These are phyloP conservation scores for Plectropomus leopardus DNA, from an alignment of 2,113 vertebrate genomes.

Conservation along the genomic window DNA sequence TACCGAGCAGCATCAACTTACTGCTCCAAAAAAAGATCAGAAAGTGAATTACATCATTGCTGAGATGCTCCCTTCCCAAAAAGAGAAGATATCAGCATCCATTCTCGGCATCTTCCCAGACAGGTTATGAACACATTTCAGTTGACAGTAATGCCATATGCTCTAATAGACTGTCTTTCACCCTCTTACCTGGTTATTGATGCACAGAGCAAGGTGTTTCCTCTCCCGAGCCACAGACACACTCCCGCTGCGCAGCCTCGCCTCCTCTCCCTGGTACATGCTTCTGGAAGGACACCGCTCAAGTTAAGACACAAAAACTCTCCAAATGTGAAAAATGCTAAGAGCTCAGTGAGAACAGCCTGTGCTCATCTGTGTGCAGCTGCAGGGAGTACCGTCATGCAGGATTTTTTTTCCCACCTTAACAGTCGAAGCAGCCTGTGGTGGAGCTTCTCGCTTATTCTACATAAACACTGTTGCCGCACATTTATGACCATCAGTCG, in stretches of 20 bases:
- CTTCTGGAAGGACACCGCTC: conserved; percentile 76
- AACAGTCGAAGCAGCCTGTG: conserved; percentile 20
- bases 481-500: neutral
- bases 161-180: neutral
- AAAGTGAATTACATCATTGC: conserved; percentile 70
- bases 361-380: conserved; percentile 16
- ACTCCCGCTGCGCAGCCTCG: conserved; percentile 78
- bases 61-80: conserved; percentile 6
- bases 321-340: neutral
- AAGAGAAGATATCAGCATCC: neutral
- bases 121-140: neutral
- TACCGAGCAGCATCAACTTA: conserved; percentile 44
- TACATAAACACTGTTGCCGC: neutral
- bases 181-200: conserved; percentile 81
- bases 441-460: neutral
- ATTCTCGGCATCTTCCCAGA: neutral
- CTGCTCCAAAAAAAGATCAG: conserved; percentile 37
- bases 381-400: conserved; percentile 25
- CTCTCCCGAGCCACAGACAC: conserved; percentile 73
- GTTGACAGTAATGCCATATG: neutral
- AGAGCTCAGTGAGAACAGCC: neutral
- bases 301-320: conserved; percentile 70
- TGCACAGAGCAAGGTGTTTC: conserved; percentile 82
- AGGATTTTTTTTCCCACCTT: conserved; percentile 24
- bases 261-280: conserved; percentile 78